A percentile compares a stretch with the other conserved stretches of the same genome.
Evolutionary conservation across 2,888 invertebrate species (phyloP).

Genomic region (Philaethria dido): DNA sequence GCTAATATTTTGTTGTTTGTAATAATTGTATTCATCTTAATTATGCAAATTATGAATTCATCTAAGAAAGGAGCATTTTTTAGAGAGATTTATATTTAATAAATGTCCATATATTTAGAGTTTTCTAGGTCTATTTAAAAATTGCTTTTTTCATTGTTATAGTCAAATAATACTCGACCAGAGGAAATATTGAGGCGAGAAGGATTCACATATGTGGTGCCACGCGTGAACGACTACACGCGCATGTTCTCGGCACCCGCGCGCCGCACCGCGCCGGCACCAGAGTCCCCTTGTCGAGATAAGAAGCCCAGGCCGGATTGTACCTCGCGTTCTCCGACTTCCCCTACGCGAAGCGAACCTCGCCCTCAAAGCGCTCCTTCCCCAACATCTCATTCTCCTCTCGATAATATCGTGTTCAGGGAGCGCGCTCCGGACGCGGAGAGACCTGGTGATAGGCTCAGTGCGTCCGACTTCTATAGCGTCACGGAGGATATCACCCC

Average conservation of each 20-base stretch:
- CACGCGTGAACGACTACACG: conserved; percentile 82
- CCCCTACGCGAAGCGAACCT: conserved; percentile 8
- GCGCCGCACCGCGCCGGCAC: conserved; percentile 70
- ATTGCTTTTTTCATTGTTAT: conserved; percentile 6
- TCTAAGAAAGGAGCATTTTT: too few relatives aligned
- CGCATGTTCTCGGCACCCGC: conserved; percentile 79
- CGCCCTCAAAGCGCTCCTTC: conserved; percentile 28
- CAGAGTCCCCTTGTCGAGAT: conserved; percentile 73
- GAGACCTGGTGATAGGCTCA: conserved; percentile 63
- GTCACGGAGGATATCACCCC: conserved; percentile 78
- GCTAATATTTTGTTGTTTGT: too few relatives aligned
- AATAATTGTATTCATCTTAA: too few relatives aligned
- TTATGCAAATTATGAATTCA: too few relatives aligned
- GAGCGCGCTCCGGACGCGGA: conserved; percentile 55
- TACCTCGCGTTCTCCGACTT: conserved; percentile 40
- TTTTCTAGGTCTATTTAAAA: not conserved
- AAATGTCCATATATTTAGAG: not conserved
- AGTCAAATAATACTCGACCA: conserved; percentile 58
- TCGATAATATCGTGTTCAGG: conserved; percentile 63
- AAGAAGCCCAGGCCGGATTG: conserved; percentile 70
- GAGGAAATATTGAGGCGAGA: conserved; percentile 69
- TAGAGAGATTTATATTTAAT: too few relatives aligned
- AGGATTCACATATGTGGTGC: conserved; percentile 85
- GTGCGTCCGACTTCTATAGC: conserved; percentile 78
- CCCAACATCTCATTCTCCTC: conserved; percentile 40